A percentile compares a stretch with the other conserved stretches of the same genome.
Evolutionary conservation across 1,140 invertebrate genomes (phyloP).

Genomic region (Calephelis nemesis): DNA sequence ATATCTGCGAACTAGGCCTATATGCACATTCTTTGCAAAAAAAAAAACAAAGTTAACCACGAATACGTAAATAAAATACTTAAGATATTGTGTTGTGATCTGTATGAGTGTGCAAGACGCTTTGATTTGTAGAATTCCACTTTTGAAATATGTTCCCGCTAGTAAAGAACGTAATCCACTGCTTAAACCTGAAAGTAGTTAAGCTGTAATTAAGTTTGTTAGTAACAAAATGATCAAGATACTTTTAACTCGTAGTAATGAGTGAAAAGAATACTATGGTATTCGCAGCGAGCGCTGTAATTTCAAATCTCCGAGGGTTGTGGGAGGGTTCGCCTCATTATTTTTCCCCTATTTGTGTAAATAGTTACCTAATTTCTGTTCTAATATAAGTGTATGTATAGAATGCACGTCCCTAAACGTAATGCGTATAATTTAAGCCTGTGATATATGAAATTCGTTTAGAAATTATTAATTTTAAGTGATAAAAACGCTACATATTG

Average conservation of each 20-base stretch:
- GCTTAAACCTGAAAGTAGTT: constrained; percentile 32
- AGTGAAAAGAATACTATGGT: constrained; percentile 56
- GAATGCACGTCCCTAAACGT: constrained; percentile 74
- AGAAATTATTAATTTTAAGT: constrained; percentile 36
- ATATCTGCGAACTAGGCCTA: constrained; percentile 3
- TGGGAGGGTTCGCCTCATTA: constrained; percentile 75
- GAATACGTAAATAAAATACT: constrained; percentile 10
- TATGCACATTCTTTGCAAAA: neutral
- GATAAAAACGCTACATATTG: constrained; percentile 21
- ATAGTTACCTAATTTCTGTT: constrained; percentile 76
- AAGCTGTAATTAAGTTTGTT: constrained; percentile 39
- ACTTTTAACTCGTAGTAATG: constrained; percentile 52
- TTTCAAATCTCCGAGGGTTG: constrained; percentile 76
- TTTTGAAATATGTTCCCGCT: constrained; percentile 6
- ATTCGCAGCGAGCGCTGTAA: constrained; percentile 49
- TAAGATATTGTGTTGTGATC: constrained; percentile 2
- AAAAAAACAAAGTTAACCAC: neutral
- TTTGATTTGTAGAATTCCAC: neutral
- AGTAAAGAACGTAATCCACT: constrained; percentile 16
- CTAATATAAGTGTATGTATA: constrained; percentile 72
- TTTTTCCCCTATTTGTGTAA: constrained; percentile 77
- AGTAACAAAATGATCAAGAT: constrained; percentile 50
- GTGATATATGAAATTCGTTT: constrained; percentile 69
- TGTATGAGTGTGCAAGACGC: constrained; percentile 8
- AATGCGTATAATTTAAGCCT: constrained; percentile 75